Evolutionary conservation across 2,113 vertebrate species (phyloP), one percentile per base, ranked within the genome.

Genomic region (Leucoraja erinaceus): DNA sequence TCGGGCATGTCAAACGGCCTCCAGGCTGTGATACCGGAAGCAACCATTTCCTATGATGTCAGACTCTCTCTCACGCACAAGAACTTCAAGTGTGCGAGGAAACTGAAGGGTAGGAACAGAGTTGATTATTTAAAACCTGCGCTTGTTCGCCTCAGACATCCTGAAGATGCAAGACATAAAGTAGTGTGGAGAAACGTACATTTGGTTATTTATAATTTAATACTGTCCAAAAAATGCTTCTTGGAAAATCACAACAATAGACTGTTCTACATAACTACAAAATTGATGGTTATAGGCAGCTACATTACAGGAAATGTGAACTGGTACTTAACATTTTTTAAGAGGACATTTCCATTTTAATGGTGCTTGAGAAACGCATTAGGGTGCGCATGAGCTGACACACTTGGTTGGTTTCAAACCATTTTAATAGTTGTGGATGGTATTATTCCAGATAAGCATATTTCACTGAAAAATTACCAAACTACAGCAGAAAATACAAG

Each of bases 281-380:
- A 91, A 91, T 54, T 91, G 90, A 91, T 91, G 90, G 90, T 74
- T 91, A 91, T 91, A 72, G 90, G 66, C 33, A 54, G 66, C 66
- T 72, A 74, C 90, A 91, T 91, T 91, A 91, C 90, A 91, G 90
- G 33, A 91, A 91, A 72, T 74, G 90, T 91, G 90, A 91, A 91
- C 33, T 72, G 68, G 90, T 91, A 72, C 90, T 91, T 91, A 91
- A 91, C 90, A 47, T 72, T 91, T 90, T 91, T 91, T 91, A 91
- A 91, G 68, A 91, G 90, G 90, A 91, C 66, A 91, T 91, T 91
- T 91, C 90, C 90, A 91, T 91, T 91, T 91, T 91, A 91, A 91
- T 91, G 90, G 33, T 70, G 90, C 90, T 72, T 91, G 59, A 91
- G 66, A 91, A 72, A 72, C 68, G 72, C 90, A 91, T 91, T 91